phyloP scores from a whole-genome alignment of 1,140 invertebrate species.

The Chlorops oryzae region DNA sequence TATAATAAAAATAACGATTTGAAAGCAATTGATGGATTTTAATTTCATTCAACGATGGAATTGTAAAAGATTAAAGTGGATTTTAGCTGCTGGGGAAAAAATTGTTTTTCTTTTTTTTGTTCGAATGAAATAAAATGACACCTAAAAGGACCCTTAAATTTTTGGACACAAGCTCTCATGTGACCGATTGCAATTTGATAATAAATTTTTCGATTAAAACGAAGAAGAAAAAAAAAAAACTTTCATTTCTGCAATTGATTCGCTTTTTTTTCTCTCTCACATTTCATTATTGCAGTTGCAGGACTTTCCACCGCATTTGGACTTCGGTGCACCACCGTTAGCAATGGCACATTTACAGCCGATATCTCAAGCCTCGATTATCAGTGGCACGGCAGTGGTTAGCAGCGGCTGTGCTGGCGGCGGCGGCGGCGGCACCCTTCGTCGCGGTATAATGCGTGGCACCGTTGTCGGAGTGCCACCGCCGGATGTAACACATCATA shows the following conservation, averaged over 20 bases:
- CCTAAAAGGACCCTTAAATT: too few species aligned
- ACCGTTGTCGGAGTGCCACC: slow-evolving; percentile 39
- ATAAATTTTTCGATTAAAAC: too few species aligned
- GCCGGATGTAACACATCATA: slow-evolving; percentile 44
- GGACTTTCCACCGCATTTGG: slow-evolving; percentile 42
- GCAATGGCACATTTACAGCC: slow-evolving; percentile 38
- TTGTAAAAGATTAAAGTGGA: too few species aligned
- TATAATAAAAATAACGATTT: too few species aligned
- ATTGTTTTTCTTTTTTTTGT: too few species aligned
- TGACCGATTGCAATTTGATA: too few species aligned
- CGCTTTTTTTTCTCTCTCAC: background rate
- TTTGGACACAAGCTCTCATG: too few species aligned
- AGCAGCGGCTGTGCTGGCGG: slow-evolving; percentile 14
- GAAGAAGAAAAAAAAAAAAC: too few species aligned
- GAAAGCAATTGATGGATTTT: too few species aligned
- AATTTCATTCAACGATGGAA: too few species aligned
- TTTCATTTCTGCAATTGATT: background rate
- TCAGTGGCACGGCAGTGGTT: slow-evolving; percentile 17
- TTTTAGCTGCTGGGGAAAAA: too few species aligned
- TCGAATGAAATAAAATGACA: too few species aligned
- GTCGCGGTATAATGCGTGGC: slow-evolving; percentile 40
- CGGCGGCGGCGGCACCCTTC: slow-evolving; percentile 33
- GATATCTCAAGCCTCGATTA: slow-evolving; percentile 33
- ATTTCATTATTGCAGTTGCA: slow-evolving; percentile 21
- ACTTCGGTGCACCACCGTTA: slow-evolving; percentile 39